These are phyloP conservation scores for Maconellicoccus hirsutus DNA, from an alignment of 1,140 invertebrate species.

Conservation along the genomic window DNA sequence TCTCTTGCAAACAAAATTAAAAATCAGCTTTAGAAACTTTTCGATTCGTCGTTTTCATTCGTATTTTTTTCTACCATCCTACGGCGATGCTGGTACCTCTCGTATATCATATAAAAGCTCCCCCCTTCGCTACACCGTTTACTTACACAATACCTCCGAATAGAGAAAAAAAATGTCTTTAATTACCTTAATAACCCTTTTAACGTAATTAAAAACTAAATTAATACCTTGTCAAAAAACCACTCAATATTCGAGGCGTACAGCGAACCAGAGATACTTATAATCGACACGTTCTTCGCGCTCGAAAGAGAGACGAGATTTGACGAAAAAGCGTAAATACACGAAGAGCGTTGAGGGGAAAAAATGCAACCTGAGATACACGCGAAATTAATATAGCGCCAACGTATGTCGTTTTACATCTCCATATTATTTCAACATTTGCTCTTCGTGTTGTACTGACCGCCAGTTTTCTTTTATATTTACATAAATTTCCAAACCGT, in stretches of 20 bases:
- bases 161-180: neutral
- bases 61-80: too few species aligned
- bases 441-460: neutral
- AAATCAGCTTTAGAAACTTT: conserved; percentile 9
- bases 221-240: too few species aligned
- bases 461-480: neutral
- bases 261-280: too few species aligned
- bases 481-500: neutral
- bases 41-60: neutral
- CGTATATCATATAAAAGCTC: too few species aligned
- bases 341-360: too few species aligned
- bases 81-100: too few species aligned
- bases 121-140: too few species aligned
- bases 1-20: neutral
- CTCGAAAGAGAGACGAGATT: too few species aligned
- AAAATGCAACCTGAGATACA: neutral
- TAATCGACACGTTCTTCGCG: too few species aligned
- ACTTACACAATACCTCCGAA: too few species aligned
- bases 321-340: too few species aligned
- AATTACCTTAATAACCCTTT: neutral
- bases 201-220: neutral
- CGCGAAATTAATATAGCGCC: neutral
- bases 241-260: too few species aligned
- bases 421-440: neutral
- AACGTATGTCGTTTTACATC: neutral